A percentile compares a stretch with the other conserved stretches of the same genome.
These are phyloP conservation scores for Frankliniella intonsa DNA, from an alignment of 2,888 invertebrate genomes.

Conservation along the genomic window DNA sequence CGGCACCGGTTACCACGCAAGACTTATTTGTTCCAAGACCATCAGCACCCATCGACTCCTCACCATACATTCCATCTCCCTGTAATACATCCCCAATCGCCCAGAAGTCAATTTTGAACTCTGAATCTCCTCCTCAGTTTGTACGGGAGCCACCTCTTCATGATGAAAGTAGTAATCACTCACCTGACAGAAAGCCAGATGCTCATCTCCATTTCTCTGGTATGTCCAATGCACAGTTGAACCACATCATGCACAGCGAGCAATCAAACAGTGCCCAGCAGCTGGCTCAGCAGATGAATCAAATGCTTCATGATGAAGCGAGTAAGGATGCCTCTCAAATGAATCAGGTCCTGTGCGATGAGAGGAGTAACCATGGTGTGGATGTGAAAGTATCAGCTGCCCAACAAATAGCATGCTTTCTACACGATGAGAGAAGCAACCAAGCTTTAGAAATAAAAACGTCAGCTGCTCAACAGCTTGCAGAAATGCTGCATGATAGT, in stretches of 20 bases:
- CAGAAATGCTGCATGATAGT: background rate
- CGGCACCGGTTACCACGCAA: background rate
- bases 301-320: background rate
- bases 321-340: background rate
- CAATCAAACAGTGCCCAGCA: background rate
- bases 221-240: background rate
- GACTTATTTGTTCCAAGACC: background rate
- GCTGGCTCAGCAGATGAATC: background rate
- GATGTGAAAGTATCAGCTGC: background rate
- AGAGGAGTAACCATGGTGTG: background rate
- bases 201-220: background rate
- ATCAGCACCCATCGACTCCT: background rate
- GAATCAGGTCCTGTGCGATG: background rate
- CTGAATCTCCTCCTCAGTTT: background rate
- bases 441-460: background rate
- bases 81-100: background rate
- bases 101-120: conserved; percentile 1
- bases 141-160: background rate
- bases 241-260: conserved; percentile 2
- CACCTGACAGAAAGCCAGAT: background rate
- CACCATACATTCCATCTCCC: background rate
- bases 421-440: conserved; percentile 1
- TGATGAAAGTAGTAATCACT: background rate
- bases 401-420: background rate
- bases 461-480: background rate